Evolutionary conservation across 92 coral and sea anemone genomes (phyloP), one percentile per base, ranked within the genome.

Genomic region (Paragorgia papillata): DNA sequence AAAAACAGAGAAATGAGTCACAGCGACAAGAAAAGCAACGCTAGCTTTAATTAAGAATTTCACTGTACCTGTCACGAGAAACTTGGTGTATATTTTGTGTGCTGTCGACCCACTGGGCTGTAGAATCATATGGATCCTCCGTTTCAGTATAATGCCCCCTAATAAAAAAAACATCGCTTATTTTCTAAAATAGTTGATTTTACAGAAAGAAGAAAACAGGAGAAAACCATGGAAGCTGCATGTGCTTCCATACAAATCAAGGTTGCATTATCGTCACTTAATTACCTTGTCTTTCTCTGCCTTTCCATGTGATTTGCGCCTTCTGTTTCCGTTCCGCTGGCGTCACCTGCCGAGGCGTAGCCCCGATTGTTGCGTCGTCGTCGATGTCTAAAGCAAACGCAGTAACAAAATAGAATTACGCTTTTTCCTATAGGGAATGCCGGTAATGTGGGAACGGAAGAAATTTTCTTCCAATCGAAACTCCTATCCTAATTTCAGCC

Each of bases 91-190:
- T 0, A 25, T 71, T 71, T 3, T 71, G 78, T 17, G 78, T 71
- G 41, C 78, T 71, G 64, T 71, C 78, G 7, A 71, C 78, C 78
- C 78, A 71, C 25, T 71, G 78, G 1, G 78, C 78, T 34, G 78
- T 71, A 0, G 78, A 71, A 55, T 71, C 78, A 55, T 71, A 71
- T 0, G 78, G 78, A 18, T 54, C 78, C 17, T 54, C 78, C 15
- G 78, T 30, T 12, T 55, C 78, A 34, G 78, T 26, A 27, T 33
- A 71, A 55, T 71, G 37, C 9, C 64, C 78, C 31, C 78, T 68
- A 49, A 19, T 44, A 44, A 22, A 56, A 9, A 28, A 7, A 51
- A 51, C 6, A 51, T 17, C 5, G 17, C 26, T 5, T 19, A 51
- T 51, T 51, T 5, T 3, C 17, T 6, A 4, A 37, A 37, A 37